Conservation (phyloP, 2,113 vertebrate genomes). For the Alouatta palliata region DNA sequence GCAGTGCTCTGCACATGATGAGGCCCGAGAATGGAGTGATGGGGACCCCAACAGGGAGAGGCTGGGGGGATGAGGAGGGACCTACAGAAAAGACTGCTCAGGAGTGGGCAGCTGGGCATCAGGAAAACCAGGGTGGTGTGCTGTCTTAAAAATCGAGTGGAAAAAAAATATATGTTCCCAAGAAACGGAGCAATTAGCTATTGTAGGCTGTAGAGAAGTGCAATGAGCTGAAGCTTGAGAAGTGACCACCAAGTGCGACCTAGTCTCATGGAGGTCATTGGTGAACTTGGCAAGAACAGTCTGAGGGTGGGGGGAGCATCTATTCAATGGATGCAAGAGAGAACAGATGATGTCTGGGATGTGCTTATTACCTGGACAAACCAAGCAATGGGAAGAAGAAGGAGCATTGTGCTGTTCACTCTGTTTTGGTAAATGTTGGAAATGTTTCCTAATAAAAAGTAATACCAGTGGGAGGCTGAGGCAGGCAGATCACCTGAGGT, state of each 20-base stretch:
- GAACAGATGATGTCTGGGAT: neutral
- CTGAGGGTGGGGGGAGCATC: accelerated
- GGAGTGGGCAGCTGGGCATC: neutral
- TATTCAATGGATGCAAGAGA: neutral
- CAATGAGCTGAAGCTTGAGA: neutral
- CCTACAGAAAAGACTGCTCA: neutral
- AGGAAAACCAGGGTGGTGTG: neutral
- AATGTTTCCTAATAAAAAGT: neutral
- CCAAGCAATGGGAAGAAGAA: neutral
- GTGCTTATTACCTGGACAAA: neutral
- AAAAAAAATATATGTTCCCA: neutral
- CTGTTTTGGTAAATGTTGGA: neutral
- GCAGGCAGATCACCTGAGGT: no score
- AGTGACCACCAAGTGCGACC: neutral
- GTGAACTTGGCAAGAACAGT: neutral
- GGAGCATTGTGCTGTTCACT: neutral
- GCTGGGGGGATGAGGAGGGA: neutral
- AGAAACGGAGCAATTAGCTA: neutral
- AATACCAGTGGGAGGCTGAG: no score
- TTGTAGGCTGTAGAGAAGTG: neutral
- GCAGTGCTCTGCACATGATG: neutral
- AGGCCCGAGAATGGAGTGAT: accelerated
- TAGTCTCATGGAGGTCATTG: neutral
- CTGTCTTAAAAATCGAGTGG: neutral
- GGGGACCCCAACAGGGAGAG: neutral